Evolutionary conservation across 2,888 invertebrate genomes (phyloP).

Genomic region (Brachyptera risi): DNA sequence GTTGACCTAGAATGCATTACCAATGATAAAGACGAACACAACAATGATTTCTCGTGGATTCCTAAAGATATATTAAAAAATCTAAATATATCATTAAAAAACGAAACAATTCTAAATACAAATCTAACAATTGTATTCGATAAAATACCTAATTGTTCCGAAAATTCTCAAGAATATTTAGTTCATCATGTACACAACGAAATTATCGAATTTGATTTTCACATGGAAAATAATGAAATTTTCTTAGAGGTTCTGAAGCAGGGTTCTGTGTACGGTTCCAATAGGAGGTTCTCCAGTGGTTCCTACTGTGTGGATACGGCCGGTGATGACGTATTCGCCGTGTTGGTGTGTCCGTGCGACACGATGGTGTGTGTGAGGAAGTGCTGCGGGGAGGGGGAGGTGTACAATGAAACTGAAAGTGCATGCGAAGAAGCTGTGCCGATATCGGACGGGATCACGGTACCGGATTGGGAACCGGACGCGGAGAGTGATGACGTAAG

Average conservation of each 20-base stretch:
- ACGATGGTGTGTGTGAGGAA: background rate
- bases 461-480: background rate
- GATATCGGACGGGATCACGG: background rate
- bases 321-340: background rate
- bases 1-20: too few species aligned
- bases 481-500: too few species aligned
- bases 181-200: too few species aligned
- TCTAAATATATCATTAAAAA: too few species aligned
- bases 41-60: too few species aligned
- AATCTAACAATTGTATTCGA: too few species aligned
- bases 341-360: constrained; percentile 1
- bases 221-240: background rate
- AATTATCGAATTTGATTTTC: constrained; percentile 4
- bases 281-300: background rate
- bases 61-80: too few species aligned
- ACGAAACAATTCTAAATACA: too few species aligned
- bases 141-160: too few species aligned
- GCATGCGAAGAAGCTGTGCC: background rate
- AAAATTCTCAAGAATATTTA: too few species aligned
- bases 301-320: constrained; percentile 1
- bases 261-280: background rate
- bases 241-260: background rate
- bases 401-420: background rate
- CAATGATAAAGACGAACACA: too few species aligned
- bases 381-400: background rate